Conservation (phyloP, 53 echinoderm and acorn worm genomes). For the Actinopyga echinites region DNA sequence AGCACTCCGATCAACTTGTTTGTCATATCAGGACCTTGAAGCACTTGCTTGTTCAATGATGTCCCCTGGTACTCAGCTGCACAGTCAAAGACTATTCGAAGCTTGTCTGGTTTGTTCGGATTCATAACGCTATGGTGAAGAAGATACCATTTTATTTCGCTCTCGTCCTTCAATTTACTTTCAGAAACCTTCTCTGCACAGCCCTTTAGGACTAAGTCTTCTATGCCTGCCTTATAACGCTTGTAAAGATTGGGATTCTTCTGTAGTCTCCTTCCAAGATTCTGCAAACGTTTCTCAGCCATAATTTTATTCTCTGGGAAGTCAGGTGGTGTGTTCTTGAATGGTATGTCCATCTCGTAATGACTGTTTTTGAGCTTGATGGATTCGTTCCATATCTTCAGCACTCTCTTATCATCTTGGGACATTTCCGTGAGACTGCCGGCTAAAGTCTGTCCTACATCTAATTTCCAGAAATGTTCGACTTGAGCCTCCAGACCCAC, state of each 20-base stretch:
- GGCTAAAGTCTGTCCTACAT: slow-evolving; percentile 33
- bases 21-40: slow-evolving; percentile 42
- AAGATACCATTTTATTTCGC: slow-evolving; percentile 34
- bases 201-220: slow-evolving; percentile 31
- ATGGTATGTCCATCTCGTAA: slow-evolving; percentile 58
- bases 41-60: slow-evolving; percentile 44
- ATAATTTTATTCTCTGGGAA: slow-evolving; percentile 50
- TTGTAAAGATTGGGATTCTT: slow-evolving; percentile 16
- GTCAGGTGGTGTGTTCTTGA: slow-evolving; percentile 49
- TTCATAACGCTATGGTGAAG: slow-evolving; percentile 41
- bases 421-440: slow-evolving; percentile 20
- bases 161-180: background rate
- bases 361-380: slow-evolving; percentile 40
- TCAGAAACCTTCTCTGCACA: slow-evolving; percentile 33
- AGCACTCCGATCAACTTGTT: slow-evolving; percentile 29
- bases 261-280: slow-evolving; percentile 27
- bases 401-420: slow-evolving; percentile 22
- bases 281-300: slow-evolving; percentile 52
- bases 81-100: slow-evolving; percentile 42
- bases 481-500: slow-evolving; percentile 49
- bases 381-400: slow-evolving; percentile 24
- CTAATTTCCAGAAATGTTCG: slow-evolving; percentile 62
- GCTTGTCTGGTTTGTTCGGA: slow-evolving; percentile 43
- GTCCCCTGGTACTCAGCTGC: slow-evolving; percentile 14
- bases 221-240: slow-evolving; percentile 38